Evolutionary conservation across 2,797 vertebrate genomes (phyloP).

Genomic region (Coregonus suidteri): DNA sequence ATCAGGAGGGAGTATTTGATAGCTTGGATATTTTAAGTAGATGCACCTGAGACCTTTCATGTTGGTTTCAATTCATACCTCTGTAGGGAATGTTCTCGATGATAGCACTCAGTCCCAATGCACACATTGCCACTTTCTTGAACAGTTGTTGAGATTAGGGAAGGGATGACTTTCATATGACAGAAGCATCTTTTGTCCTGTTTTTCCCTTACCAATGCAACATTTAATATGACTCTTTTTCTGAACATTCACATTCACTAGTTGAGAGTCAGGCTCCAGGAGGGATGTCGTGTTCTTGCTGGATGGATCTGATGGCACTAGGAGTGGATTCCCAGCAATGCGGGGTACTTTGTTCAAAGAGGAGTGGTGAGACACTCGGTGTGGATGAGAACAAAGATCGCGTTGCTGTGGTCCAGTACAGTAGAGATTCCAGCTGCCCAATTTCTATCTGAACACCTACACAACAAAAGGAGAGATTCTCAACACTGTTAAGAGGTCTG

Average conservation of each 20-base stretch:
- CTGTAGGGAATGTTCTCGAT: background rate
- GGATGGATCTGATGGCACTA: conserved; percentile 71
- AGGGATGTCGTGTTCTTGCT: conserved; percentile 69
- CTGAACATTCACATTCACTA: background rate
- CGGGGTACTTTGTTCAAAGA: conserved; percentile 25
- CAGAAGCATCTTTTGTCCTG: background rate
- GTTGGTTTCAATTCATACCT: background rate
- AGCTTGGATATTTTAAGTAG: too few relatives aligned
- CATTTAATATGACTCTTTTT: background rate
- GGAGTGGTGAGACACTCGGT: conserved; percentile 24
- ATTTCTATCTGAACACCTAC: conserved; percentile 29
- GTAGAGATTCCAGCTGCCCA: conserved; percentile 18
- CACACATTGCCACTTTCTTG: too few relatives aligned
- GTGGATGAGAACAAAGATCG: conserved; percentile 25
- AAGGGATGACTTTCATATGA: too few relatives aligned
- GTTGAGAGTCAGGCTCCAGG: background rate
- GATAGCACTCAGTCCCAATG: background rate
- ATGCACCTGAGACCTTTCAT: too few relatives aligned
- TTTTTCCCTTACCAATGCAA: background rate
- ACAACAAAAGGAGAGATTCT: conserved; percentile 35
- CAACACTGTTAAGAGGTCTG: conserved; percentile 52
- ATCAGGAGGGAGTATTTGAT: too few relatives aligned
- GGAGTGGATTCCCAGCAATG: conserved; percentile 64
- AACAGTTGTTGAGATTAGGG: too few relatives aligned
- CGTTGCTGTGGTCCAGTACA: conserved; percentile 41